Evolutionary conservation across 2,113 vertebrate species (phyloP).

Genomic region (Aptenodytes patagonicus): DNA sequence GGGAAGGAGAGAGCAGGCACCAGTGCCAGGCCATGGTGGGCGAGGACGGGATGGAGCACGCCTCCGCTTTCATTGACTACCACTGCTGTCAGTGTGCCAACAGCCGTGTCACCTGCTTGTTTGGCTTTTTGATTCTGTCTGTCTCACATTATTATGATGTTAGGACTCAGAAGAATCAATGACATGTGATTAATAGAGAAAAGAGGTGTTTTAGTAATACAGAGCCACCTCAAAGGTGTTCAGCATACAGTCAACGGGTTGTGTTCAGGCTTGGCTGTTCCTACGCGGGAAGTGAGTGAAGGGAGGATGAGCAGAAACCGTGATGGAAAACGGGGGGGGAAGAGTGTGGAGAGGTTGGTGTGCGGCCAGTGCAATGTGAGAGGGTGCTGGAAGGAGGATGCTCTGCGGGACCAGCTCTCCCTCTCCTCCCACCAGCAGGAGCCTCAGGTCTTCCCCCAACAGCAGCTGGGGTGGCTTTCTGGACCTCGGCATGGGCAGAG

Average conservation of each 20-base stretch:
- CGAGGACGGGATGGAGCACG: neutral
- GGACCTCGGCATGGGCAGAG: neutral
- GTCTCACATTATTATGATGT: accelerated
- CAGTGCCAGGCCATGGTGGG: neutral
- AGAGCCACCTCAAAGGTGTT: neutral
- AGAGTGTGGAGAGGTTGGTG: accelerated
- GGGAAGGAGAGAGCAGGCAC: neutral
- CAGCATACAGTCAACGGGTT: neutral
- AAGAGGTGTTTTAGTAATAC: neutral
- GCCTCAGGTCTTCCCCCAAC: neutral
- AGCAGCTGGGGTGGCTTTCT: neutral
- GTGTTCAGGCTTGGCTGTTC: neutral
- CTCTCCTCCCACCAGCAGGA: neutral
- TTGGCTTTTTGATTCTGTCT: neutral
- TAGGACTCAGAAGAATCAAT: neutral
- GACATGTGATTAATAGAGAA: neutral
- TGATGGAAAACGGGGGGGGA: neutral
- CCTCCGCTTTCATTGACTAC: neutral
- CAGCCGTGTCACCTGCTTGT: neutral
- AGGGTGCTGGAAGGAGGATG: neutral
- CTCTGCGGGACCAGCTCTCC: neutral
- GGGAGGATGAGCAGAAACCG: neutral
- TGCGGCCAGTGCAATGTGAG: neutral
- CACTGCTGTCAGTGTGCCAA: neutral
- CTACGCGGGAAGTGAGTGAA: accelerated